Evolutionary conservation across 2,888 invertebrate species (phyloP).

Genomic region (Drosophila antonietae): DNA sequence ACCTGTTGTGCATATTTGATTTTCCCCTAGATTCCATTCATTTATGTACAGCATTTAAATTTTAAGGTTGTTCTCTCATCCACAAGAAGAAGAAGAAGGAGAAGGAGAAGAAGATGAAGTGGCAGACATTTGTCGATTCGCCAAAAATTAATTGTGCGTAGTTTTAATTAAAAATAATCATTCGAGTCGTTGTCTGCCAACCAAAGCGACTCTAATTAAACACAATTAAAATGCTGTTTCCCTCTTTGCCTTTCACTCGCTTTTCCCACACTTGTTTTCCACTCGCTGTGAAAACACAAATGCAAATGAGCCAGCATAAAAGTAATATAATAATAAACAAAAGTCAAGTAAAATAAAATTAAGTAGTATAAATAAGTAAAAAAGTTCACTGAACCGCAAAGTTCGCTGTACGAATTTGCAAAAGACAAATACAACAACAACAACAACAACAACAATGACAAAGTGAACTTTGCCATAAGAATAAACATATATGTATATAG

Average conservation of each 20-base stretch:
- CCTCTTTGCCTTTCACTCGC: constrained; percentile 8
- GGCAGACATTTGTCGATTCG: constrained; percentile 34
- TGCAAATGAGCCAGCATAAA: constrained; percentile 71
- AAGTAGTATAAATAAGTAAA: constrained; percentile 32
- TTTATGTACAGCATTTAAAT: constrained; percentile 14
- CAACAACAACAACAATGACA: constrained; percentile 15
- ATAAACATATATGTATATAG: constrained; percentile 16
- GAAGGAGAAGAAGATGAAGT: not conserved
- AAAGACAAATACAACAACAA: constrained; percentile 30
- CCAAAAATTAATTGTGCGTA: constrained; percentile 61
- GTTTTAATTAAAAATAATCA: constrained; percentile 74
- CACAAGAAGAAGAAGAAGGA: not conserved
- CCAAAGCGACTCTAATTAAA: constrained; percentile 72
- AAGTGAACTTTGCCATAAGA: constrained; percentile 56
- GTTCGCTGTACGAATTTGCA: constrained; percentile 55
- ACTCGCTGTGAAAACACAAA: constrained; percentile 41
- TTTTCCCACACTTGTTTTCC: constrained; percentile 3
- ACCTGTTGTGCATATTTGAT: constrained; percentile 68
- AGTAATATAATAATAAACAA: constrained; percentile 23
- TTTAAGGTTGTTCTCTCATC: constrained; percentile 33
- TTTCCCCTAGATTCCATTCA: constrained; percentile 4
- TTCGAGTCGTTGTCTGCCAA: constrained; percentile 45
- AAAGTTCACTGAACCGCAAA: constrained; percentile 63
- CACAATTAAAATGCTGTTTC: constrained; percentile 64
- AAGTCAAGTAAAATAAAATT: constrained; percentile 24